Conservation (phyloP, 2,113 vertebrate species). For the Mesitornis unicolor region DNA sequence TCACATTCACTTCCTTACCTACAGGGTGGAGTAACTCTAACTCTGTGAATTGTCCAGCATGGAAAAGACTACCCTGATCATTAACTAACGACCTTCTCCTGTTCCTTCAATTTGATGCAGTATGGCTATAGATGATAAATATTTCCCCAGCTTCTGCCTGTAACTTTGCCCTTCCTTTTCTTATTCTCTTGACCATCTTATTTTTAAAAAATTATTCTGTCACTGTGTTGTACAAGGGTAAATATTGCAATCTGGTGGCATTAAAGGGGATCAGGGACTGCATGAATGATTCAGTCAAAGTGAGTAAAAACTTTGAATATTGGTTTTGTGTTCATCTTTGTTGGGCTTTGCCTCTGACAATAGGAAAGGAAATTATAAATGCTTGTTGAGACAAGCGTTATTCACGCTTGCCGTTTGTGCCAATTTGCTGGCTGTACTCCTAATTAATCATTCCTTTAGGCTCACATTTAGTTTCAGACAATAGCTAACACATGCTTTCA, state of each 20-base stretch:
- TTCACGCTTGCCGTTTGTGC: not conserved
- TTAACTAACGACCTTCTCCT: not conserved
- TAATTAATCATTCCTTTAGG: constrained; percentile 57
- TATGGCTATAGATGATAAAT: not conserved
- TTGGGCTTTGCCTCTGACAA: not conserved
- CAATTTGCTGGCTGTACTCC: constrained; percentile 11
- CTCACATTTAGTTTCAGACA: not conserved
- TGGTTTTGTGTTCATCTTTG: not conserved
- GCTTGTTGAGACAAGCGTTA: constrained; percentile 1
- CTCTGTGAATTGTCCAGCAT: not conserved
- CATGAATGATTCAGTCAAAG: not conserved
- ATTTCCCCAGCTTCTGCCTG: not conserved
- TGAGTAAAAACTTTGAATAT: not conserved
- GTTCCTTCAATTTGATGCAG: not conserved
- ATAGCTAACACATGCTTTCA: not conserved
- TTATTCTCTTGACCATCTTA: not conserved
- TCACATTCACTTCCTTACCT: not conserved
- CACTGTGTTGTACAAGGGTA: not conserved
- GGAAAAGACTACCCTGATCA: not conserved
- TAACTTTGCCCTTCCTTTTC: not conserved
- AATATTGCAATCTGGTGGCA: not conserved
- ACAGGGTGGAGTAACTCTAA: not conserved
- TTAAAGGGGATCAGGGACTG: not conserved
- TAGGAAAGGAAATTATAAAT: not conserved
- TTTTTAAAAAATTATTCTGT: not conserved